Base-by-base conservation (phyloP, 2,797 vertebrate species). In the Peromyscus eremicus region DNA sequence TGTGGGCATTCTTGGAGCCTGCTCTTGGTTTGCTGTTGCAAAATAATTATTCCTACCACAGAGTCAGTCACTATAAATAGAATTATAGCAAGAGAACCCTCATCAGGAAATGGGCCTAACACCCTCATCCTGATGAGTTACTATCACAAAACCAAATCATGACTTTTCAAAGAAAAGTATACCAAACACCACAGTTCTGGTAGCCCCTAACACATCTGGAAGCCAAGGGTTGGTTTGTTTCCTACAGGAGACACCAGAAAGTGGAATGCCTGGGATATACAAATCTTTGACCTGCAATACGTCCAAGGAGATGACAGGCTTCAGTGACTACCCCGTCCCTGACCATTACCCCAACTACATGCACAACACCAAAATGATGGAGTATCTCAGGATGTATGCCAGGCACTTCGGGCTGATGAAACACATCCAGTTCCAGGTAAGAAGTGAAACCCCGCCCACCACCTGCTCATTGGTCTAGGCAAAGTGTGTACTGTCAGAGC, bases 251-350 rank as follows among this genome's bases (percentile, higher is more conserved):
- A 87, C 6, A 70, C 37, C 88, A 29, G 68, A 94, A 43, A 27
- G 12, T 7, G 68, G 88, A 87, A 37, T 19, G 2, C 37, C 83
- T 52, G 83, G 95, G 6, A 82, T 94, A 34, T 96, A 94, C 83
- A 94, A 91, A 66, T 99, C 99, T 0, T 97, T 99, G 94, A 99
- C 99, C 93, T 98, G 97, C 96, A 99, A 99, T 97, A 99, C 99
- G 43, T 99, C 99, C 89, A 99, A 99, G 97, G 99, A 99, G 97
- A 99, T 99, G 98, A 99, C 99, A 98, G 99, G 99, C 97, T 99
- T 98, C 98, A 99, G 99, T 2, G 99, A 99, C 92, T 99, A 99
- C 79, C 99, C 99, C 68, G 98, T 99, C 98, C 99, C 99, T 0
- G 99, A 98, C 0, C 96, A 99, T 89, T 99, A 98, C 95, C 99